phyloP scores from a whole-genome alignment of 2,113 vertebrate species.

The Eolophus roseicapilla region DNA sequence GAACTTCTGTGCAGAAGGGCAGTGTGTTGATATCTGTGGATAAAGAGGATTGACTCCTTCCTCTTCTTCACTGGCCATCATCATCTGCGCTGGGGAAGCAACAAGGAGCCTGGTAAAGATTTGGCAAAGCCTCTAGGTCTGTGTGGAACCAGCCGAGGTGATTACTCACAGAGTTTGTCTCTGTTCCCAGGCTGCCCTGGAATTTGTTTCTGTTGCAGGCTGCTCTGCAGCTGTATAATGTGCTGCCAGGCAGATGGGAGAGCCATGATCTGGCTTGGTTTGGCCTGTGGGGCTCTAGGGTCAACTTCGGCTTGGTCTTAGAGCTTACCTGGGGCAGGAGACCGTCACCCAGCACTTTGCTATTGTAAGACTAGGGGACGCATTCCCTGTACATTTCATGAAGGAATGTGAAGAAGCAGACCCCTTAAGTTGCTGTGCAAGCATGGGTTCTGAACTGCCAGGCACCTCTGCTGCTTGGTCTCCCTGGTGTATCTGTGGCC shows the following conservation, averaged over 20 bases:
- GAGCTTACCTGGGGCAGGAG: background rate
- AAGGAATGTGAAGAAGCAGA: background rate
- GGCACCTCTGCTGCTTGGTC: background rate
- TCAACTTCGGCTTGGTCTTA: background rate
- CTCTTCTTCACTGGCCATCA: background rate
- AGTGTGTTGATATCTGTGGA: background rate
- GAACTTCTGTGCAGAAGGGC: background rate
- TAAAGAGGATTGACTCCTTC: background rate
- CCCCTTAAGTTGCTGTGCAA: background rate
- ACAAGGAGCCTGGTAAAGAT: background rate
- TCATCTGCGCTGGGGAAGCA: background rate
- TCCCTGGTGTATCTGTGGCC: background rate
- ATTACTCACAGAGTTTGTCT: constrained; percentile 19
- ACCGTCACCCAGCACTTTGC: background rate
- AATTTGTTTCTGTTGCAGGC: constrained; percentile 20
- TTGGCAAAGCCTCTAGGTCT: background rate
- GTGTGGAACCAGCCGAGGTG: background rate
- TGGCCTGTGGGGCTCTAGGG: background rate
- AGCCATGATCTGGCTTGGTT: fast-evolving
- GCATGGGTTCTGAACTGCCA: background rate
- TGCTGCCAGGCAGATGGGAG: background rate
- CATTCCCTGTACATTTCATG: background rate
- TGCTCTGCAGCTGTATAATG: background rate
- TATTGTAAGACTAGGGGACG: background rate
- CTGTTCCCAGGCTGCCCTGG: constrained; percentile 23